A percentile compares a stretch with the other conserved stretches of the same genome.
Evolutionary conservation across 2,113 vertebrate species (phyloP).

Genomic region (Laticauda colubrina): DNA sequence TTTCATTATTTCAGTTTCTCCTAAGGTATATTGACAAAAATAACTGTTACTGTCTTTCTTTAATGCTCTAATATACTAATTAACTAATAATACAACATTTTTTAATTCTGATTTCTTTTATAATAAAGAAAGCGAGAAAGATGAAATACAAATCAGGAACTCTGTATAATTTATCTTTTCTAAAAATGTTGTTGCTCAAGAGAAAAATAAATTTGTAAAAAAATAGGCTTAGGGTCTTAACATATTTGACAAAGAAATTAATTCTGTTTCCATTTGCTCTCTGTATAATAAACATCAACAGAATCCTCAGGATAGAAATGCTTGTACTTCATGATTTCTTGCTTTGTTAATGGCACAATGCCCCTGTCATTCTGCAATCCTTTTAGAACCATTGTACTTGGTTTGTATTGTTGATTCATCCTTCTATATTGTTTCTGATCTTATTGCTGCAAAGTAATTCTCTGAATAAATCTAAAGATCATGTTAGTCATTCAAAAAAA

Average conservation of each 20-base stretch:
- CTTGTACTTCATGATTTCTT: neutral
- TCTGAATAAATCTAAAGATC: conserved; percentile 12
- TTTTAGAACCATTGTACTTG: neutral
- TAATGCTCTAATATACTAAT: conserved; percentile 14
- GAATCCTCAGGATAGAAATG: neutral
- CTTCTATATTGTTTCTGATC: neutral
- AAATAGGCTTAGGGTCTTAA: neutral
- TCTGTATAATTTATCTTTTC: neutral
- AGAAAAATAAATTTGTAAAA: neutral
- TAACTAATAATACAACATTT: neutral
- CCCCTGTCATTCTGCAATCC: neutral
- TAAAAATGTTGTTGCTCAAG: neutral
- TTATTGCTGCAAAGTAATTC: neutral
- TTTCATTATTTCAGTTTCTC: neutral
- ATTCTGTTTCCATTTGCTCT: conserved; percentile 2
- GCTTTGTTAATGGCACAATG: neutral
- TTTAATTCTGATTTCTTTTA: neutral
- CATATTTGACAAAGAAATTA: neutral
- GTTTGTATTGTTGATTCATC: neutral
- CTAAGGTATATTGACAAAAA: conserved; percentile 15
- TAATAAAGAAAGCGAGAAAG: neutral
- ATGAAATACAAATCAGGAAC: neutral
- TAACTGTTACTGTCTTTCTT: neutral
- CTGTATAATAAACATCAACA: neutral
- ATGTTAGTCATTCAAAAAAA: conserved; percentile 8